Base-by-base conservation (phyloP, 2,113 vertebrate species). In the Lethenteron camtschaticum region DNA sequence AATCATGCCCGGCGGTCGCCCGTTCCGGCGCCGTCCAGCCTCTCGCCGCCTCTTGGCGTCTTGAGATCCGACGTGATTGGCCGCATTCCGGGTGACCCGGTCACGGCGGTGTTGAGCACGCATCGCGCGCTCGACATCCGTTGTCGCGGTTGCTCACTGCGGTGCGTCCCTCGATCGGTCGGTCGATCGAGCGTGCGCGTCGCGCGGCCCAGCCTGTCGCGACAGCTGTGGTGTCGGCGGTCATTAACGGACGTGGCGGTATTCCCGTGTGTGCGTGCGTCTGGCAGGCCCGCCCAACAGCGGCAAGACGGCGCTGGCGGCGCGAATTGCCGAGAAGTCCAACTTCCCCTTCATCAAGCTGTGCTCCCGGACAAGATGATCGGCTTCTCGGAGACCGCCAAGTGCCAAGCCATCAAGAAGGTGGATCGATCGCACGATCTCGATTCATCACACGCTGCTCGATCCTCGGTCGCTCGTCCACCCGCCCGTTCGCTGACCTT, bases 291-390 rank as follows among this genome's bases (percentile, higher is more conserved):
- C 90, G 14, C 88, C 91, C 4, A 88, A 89, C 78, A 95, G 91
- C 11, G 91, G 92, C 1, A 96, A 97, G 75, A 96, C 92, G 0
- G 91, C 92, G 0, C 73, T 96, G 70, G 89, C 91, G 24, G 91
- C 89, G 56, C 91, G 88, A 77, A 97, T 96, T 73, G 81, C 92
- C 1, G 89, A 97, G 77, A 85, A 90, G 4, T 97, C 91, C 70
- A 83, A 88, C 77, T 96, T 97, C 74, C 92, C 92, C n/a, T 96
- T 96, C 70, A 97, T 97, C 81, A 96, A 97, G 81, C 94, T 96
- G 79, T 97, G 92, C 74, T 97, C 91, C 91, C 92, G 1, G 91
- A 96, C 77, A 96, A 95, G 79, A 97, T 95, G 89, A 97, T 97
- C 2, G 91, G 91, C 63, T 86, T 86, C 78, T 88, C 91, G 1